These are phyloP conservation scores for Pomatostomus ruficeps DNA, from an alignment of 2,113 vertebrate genomes.

Conservation along the genomic window DNA sequence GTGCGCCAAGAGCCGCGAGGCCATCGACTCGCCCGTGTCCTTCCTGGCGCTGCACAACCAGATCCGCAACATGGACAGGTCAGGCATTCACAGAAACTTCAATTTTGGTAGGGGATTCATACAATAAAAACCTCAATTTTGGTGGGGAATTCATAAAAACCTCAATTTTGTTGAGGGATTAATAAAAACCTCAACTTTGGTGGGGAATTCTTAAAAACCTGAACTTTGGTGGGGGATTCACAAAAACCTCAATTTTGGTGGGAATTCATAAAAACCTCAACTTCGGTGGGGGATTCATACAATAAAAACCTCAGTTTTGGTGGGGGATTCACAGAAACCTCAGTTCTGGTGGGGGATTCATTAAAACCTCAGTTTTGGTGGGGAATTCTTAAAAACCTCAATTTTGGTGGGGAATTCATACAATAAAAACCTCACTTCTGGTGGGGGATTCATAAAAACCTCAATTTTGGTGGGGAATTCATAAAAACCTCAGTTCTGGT, in stretches of 20 bases:
- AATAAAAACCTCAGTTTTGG: rapidly evolving
- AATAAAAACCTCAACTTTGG: rapidly evolving
- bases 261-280: rapidly evolving
- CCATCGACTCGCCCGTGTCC: slow-evolving; percentile 95
- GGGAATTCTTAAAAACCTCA: rapidly evolving
- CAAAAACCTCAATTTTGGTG: rapidly evolving
- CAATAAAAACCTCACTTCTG: rapidly evolving
- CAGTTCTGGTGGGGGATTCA: rapidly evolving
- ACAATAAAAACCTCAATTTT: rapidly evolving
- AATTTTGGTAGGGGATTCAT: too few species aligned
- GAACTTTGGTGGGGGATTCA: rapidly evolving
- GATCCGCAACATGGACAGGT: slow-evolving; percentile 99
- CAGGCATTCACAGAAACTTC: background rate
- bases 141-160: rapidly evolving
- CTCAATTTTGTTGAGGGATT: rapidly evolving
- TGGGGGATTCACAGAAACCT: rapidly evolving
- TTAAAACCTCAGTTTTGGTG: rapidly evolving
- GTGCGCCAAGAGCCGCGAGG: slow-evolving; percentile 95
- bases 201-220: rapidly evolving
- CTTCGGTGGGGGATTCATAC: rapidly evolving
- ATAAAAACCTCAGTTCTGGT: rapidly evolving
- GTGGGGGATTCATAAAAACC: rapidly evolving
- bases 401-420: rapidly evolving
- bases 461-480: rapidly evolving
- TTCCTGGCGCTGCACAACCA: slow-evolving; percentile 97